Percentiles rank a stretch among this genome's conserved stretches.
These are phyloP conservation scores for Apodemus agrarius DNA, from an alignment of 2,797 vertebrate species.

Conservation along the genomic window DNA sequence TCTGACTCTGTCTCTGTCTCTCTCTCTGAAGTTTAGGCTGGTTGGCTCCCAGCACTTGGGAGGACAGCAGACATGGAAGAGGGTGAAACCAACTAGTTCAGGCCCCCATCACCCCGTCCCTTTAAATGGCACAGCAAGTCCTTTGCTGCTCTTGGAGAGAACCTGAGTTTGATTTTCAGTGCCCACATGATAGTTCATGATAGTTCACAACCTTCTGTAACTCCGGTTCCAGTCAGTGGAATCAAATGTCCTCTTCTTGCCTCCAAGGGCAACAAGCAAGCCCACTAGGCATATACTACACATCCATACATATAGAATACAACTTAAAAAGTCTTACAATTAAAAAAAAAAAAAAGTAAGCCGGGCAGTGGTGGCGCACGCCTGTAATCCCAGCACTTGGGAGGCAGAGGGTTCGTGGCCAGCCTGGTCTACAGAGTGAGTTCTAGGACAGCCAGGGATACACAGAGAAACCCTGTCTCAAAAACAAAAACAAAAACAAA, in stretches of 20 bases:
- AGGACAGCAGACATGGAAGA: not conserved
- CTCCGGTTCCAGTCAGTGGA: too few relatives aligned
- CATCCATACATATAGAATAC: not conserved
- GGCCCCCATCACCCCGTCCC: not conserved
- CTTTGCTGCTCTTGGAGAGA: not conserved
- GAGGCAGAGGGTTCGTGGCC: too few relatives aligned
- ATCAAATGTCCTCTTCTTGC: not conserved
- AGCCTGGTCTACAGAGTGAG: too few relatives aligned
- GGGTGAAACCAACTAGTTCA: not conserved
- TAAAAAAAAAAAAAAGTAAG: not conserved
- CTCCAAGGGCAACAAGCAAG: not conserved
- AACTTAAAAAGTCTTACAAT: not conserved
- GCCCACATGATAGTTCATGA: too few relatives aligned
- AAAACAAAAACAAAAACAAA: too few relatives aligned
- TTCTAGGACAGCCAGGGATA: too few relatives aligned
- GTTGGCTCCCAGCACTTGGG: not conserved
- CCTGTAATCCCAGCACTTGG: too few relatives aligned
- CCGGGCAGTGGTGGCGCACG: too few relatives aligned
- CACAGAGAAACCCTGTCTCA: too few relatives aligned
- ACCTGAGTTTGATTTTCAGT: not conserved
- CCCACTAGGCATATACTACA: not conserved
- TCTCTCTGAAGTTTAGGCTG: not conserved
- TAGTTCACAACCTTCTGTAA: too few relatives aligned
- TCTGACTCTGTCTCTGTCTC: not conserved
- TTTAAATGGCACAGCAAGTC: not conserved